Conservation (phyloP, 2,113 vertebrate species). For the Eulacestoma nigropectus region DNA sequence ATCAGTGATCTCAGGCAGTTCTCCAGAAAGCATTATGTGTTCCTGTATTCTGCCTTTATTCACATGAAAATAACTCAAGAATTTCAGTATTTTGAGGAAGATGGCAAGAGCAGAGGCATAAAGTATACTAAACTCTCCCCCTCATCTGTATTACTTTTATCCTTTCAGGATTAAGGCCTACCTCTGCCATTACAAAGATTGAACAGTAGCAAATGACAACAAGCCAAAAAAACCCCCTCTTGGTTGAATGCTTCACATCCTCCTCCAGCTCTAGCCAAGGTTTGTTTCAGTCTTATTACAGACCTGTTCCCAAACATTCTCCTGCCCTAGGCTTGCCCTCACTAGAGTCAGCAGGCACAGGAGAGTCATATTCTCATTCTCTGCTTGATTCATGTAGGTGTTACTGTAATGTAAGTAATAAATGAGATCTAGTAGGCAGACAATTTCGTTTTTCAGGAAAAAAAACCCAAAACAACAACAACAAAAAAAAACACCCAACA, state of each 20-base stretch:
- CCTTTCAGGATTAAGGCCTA: neutral
- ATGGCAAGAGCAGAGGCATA: neutral
- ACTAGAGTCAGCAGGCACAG: neutral
- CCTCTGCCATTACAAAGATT: neutral
- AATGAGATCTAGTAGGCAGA: neutral
- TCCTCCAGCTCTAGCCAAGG: neutral
- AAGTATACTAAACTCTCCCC: neutral
- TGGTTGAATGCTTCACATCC: neutral
- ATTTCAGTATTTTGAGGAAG: neutral
- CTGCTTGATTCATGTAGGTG: neutral
- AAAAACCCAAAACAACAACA: neutral
- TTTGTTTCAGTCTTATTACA: neutral
- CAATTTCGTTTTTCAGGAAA: neutral
- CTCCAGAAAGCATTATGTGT: neutral
- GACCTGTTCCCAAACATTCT: neutral
- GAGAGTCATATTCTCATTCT: neutral
- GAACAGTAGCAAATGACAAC: neutral
- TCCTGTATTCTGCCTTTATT: neutral
- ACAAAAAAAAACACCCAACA: neutral
- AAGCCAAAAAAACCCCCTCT: fast-evolving
- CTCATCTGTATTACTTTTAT: neutral
- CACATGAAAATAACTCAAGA: neutral
- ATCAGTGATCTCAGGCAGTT: neutral
- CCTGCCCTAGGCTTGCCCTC: neutral
- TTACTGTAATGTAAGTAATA: neutral